A percentile compares a stretch with the other conserved stretches of the same genome.
Conservation (phyloP, 2,797 vertebrate species). For the Glossophaga mutica region DNA sequence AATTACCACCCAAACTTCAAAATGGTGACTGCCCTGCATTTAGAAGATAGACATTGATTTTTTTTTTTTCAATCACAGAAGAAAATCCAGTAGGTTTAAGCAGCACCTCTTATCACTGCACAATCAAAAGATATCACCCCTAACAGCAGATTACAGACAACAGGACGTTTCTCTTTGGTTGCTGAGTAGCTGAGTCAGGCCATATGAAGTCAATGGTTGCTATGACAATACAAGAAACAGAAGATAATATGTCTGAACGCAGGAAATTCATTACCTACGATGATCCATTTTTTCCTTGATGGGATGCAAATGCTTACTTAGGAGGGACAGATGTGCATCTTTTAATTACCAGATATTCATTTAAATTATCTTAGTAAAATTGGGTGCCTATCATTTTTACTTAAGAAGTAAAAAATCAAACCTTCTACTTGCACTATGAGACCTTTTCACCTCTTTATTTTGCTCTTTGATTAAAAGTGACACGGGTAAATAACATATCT, state of each 20-base stretch:
- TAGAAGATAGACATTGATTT: not conserved
- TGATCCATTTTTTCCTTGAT: slow-evolving; percentile 60
- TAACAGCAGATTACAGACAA: slow-evolving; percentile 61
- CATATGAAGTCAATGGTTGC: slow-evolving; percentile 76
- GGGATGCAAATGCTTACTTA: slow-evolving; percentile 28
- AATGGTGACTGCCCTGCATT: not conserved
- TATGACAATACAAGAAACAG: slow-evolving; percentile 71
- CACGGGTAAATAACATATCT: slow-evolving; percentile 54
- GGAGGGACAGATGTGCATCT: not conserved
- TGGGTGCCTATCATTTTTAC: not conserved
- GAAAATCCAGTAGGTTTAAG: slow-evolving; percentile 42
- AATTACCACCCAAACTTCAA: not conserved
- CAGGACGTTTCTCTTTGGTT: slow-evolving; percentile 57
- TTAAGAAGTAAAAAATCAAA: slow-evolving; percentile 34
- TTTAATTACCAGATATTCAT: slow-evolving; percentile 66
- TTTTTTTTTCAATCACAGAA: not conserved
- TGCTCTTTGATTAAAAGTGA: slow-evolving; percentile 56
- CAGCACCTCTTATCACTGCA: slow-evolving; percentile 28
- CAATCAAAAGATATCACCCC: not conserved
- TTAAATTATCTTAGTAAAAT: slow-evolving; percentile 34
- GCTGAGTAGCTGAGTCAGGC: slow-evolving; percentile 72
- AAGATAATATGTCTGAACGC: slow-evolving; percentile 69
- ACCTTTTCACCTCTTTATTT: slow-evolving; percentile 58
- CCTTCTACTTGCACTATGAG: slow-evolving; percentile 7
- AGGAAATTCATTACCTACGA: slow-evolving; percentile 72